These are phyloP conservation scores for Diadophis punctatus DNA, from an alignment of 2,113 vertebrate species.

Conservation along the genomic window DNA sequence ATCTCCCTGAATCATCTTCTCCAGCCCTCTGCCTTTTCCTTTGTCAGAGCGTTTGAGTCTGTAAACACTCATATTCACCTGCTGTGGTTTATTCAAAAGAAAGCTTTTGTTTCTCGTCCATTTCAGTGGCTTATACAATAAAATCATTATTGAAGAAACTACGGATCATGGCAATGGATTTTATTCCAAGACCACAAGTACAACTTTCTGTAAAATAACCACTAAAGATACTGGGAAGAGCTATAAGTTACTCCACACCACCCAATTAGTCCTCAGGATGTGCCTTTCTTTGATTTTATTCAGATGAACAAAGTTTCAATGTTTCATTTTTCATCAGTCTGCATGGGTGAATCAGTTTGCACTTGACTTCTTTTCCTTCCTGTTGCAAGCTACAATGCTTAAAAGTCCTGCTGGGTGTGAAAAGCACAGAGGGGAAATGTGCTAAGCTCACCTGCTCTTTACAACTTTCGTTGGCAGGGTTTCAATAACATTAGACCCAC, in stretches of 20 bases:
- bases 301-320: background rate
- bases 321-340: background rate
- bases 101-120: background rate
- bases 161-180: background rate
- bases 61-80: background rate
- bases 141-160: background rate
- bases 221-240: background rate
- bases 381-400: background rate
- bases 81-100: background rate
- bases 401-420: background rate
- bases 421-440: background rate
- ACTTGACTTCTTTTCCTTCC: background rate
- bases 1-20: background rate
- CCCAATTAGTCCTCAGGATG: background rate
- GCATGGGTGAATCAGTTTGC: background rate
- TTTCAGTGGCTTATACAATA: background rate
- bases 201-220: background rate
- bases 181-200: background rate
- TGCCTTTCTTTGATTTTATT: background rate
- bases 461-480: background rate
- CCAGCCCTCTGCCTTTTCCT: background rate
- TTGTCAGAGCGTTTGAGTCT: background rate
- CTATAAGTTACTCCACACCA: background rate
- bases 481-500: background rate
- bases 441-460: background rate